Base-by-base conservation (phyloP, 1,140 invertebrate genomes). In the Phthorimaea operculella region DNA sequence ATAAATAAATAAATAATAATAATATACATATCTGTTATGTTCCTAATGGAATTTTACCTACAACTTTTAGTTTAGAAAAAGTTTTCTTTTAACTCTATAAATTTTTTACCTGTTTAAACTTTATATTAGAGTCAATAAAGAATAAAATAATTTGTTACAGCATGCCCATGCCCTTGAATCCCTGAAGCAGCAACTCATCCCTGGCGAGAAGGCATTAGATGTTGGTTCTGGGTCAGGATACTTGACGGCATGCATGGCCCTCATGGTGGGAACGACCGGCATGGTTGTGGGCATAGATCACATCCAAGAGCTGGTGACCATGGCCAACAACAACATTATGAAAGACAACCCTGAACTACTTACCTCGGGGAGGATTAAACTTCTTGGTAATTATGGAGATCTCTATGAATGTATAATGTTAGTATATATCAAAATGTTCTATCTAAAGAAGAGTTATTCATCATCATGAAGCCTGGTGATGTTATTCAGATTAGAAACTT, bases 221-320 rank as follows among this genome's bases (percentile, higher is more conserved):
- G 95, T 99, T 56, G 97, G 97, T 9, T 98, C 95, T 62, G 97
- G 97, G 15, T 97, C 94, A 74, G 97, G 97, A 5, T 98, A 98
- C 80, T 88, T 99, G 11, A 98, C 96, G 33, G 93, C 94, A n/a
- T 98, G 96, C 72, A 97, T 99, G 92, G 93, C 93, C 33, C 78
- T 92, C 0, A 94, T 98, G 93, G 88, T 96, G 52, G 93, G 93
- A 33, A 83, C 90, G 47, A 89, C 86, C 59, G 96, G 97, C 28
- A 75, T 72, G 60, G 86, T 88, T 11, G 87, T 98, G 60, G 97
- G 97, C 12, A 95, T 99, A 62, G 97, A 99, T 76, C 97, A 98
- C 82, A 96, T 98, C 68, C 87, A 91, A 28, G 91, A 96, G 76
- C 86, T 99, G 58, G 92, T 97, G 7, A 84, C 90, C 57, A 78